Base-by-base conservation (phyloP, 2,797 vertebrate genomes). In the Geotrypetes seraphini region DNA sequence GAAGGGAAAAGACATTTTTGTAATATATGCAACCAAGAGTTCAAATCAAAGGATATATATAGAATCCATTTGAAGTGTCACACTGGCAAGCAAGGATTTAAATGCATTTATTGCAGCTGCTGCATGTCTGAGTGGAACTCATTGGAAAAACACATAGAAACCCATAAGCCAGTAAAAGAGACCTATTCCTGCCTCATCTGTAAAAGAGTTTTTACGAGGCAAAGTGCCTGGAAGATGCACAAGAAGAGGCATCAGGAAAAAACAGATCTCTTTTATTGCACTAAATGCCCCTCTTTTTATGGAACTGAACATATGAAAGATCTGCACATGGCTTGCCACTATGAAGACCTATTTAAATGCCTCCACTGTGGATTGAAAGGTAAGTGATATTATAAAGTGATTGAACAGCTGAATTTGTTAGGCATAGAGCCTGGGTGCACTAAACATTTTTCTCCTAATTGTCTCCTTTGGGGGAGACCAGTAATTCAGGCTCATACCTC, bases 61-160 rank as follows among this genome's bases (percentile, higher is more conserved):
- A 55, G 69, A 52, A 47, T 58, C 19, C 45, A 40, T 23, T 44
- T 47, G 18, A 63, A 63, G 26, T 48, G 39, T 45, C 47, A 28
- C 14, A 38, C 55, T 10, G 36, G 49, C n/a, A 36, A 50, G 11
- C 2, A 8, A 18, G 50, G 36, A n/a, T 82, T 81, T 39, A 25
- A 42, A 21, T 69, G 67, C 4, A 7, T 71, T 17, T 43, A 24
- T 51, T 81, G 78, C 29, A 38, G 52, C 32, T 50, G 39, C 49
- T 41, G 2, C 1, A 12, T 56, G 1, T 42, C 38, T 19, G 57
- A 63, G 5, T 78, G 64, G 71, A 46, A 38, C 9, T 55, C 60
- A 36, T 65, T 70, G 61, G 69, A 81, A 54, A 59, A 39, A 10
- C 57, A 74, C 28, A 73, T 78, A 50, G 66, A 46, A 36, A 39